Percentiles rank a stretch among this genome's conserved stretches.
phyloP scores from a whole-genome alignment of 2,797 vertebrate species.

The Neopelma chrysocephalum region DNA sequence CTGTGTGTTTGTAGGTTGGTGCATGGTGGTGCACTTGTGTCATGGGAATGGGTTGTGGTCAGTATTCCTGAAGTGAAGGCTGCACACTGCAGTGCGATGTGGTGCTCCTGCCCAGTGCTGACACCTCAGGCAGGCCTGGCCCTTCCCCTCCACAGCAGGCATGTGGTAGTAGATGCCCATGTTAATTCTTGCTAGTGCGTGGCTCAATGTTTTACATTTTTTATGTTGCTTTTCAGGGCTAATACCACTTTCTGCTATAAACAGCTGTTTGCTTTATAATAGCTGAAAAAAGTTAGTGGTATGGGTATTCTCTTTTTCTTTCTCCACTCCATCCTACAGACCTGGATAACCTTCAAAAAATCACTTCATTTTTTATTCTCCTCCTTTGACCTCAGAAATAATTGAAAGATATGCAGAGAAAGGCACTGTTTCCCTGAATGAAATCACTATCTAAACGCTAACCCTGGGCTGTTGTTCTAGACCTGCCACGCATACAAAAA shows the following conservation, averaged over 20 bases:
- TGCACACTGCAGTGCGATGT: neutral
- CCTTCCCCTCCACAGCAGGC: fast-evolving
- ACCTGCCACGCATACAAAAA: neutral
- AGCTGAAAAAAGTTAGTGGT: neutral
- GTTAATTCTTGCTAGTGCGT: neutral
- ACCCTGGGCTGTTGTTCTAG: neutral
- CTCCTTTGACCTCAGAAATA: neutral
- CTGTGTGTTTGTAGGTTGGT: neutral
- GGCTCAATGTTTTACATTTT: neutral
- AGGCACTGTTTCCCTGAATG: neutral
- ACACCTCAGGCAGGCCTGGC: neutral
- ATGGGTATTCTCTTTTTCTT: neutral
- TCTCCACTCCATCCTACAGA: neutral
- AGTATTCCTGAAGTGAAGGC: neutral
- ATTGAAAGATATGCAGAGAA: neutral
- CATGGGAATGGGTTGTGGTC: neutral
- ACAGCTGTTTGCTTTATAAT: neutral
- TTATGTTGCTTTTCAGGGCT: neutral
- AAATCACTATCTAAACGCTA: neutral
- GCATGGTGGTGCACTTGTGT: neutral
- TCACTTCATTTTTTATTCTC: neutral
- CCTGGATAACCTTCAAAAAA: neutral
- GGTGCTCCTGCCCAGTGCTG: neutral
- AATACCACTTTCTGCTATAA: neutral
- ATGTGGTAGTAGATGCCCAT: neutral